phyloP scores from a whole-genome alignment of 2,113 vertebrate species.

The Origma solitaria region DNA sequence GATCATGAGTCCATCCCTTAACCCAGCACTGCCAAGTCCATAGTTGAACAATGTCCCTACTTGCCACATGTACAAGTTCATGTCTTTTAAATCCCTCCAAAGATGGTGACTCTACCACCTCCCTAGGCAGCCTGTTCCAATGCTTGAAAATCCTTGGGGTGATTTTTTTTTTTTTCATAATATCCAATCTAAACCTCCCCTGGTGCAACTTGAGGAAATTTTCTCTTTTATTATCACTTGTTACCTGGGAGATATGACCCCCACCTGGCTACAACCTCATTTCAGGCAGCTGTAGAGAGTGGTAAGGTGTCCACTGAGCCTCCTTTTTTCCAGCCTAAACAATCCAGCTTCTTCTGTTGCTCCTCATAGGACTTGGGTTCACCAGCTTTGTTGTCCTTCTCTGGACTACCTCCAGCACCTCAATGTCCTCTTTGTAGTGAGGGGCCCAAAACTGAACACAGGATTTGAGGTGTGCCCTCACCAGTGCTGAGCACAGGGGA shows the following conservation, averaged over 20 bases:
- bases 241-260: background rate
- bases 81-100: background rate
- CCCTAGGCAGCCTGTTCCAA: background rate
- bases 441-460: background rate
- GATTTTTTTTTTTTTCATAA: background rate
- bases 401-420: fast-evolving
- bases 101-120: background rate
- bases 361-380: background rate
- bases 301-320: fast-evolving
- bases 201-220: background rate
- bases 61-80: background rate
- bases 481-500: fast-evolving
- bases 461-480: background rate
- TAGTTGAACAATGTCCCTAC: background rate
- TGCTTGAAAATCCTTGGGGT: background rate
- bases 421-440: background rate
- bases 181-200: background rate
- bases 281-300: background rate
- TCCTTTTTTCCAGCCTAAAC: background rate
- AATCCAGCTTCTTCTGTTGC: background rate
- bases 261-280: background rate
- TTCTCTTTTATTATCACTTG: background rate
- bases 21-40: background rate
- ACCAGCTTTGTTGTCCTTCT: background rate
- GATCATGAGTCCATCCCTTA: background rate